A percentile compares a stretch with the other conserved stretches of the same genome.
Conservation (phyloP, 2,888 invertebrate genomes). For the Phorcus lineatus region DNA sequence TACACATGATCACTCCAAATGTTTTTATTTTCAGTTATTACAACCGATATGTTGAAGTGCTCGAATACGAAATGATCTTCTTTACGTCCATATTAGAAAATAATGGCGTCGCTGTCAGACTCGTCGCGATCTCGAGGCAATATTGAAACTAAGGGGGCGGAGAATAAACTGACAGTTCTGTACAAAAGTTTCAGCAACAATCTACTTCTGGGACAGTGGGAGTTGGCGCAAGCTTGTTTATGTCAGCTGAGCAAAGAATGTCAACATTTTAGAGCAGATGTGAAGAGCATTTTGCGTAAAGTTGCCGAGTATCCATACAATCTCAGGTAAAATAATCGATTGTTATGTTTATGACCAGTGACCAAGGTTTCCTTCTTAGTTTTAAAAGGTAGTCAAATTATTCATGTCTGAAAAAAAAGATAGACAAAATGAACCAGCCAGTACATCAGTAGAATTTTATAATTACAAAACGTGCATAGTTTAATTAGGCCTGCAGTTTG, state of each 20-base stretch:
- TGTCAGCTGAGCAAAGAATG: slow-evolving; percentile 49
- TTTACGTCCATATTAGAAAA: neutral
- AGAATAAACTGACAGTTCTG: slow-evolving; percentile 37
- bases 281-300: slow-evolving; percentile 55
- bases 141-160: slow-evolving; percentile 27
- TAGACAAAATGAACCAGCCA: too few species aligned
- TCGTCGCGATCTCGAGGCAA: neutral
- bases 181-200: slow-evolving; percentile 70
- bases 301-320: slow-evolving; percentile 61
- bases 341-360: neutral
- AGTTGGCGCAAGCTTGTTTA: slow-evolving; percentile 64
- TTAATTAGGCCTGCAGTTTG: too few species aligned
- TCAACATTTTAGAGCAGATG: slow-evolving; percentile 32
- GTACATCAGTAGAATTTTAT: too few species aligned
- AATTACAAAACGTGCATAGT: too few species aligned
- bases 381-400: too few species aligned
- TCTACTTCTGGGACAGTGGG: slow-evolving; percentile 72
- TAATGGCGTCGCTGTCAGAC: neutral
- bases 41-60: neutral
- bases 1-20: slow-evolving; percentile 24
- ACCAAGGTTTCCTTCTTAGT: too few species aligned
- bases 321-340: slow-evolving; percentile 55
- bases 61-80: neutral
- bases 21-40: neutral
- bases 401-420: too few species aligned